Conservation (phyloP, 2,113 vertebrate species). For the Labeo catla region DNA sequence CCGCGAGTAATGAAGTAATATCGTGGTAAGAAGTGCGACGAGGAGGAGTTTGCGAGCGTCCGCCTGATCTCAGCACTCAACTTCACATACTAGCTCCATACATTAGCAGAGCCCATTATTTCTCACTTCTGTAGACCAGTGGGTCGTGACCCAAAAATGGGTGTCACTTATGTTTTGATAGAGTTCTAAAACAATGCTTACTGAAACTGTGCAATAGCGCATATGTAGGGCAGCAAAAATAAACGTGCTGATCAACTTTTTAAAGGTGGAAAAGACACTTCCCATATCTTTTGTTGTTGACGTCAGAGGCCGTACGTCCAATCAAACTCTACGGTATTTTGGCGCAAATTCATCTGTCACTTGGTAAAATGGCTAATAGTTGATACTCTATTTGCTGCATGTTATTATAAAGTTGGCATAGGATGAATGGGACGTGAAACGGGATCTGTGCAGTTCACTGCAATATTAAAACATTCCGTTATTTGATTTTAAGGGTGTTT, state of each 20-base stretch:
- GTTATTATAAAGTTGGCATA: not conserved
- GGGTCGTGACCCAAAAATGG: not conserved
- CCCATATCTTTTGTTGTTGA: slow-evolving; percentile 28
- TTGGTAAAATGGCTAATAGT: not conserved
- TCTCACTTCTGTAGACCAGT: not conserved
- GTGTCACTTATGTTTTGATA: not conserved
- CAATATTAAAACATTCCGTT: not conserved
- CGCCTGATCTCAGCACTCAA: slow-evolving; percentile 29
- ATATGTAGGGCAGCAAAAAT: not conserved
- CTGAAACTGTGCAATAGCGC: not conserved
- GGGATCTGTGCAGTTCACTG: not conserved
- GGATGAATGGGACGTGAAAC: not conserved
- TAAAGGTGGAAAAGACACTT: slow-evolving; percentile 3
- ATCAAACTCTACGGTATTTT: slow-evolving; percentile 28
- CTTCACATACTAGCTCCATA: not conserved
- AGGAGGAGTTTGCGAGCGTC: slow-evolving; percentile 37
- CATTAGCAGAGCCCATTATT: not conserved
- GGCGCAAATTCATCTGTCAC: slow-evolving; percentile 29
- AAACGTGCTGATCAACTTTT: not conserved
- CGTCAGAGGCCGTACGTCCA: slow-evolving; percentile 4
- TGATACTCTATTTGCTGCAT: not conserved
- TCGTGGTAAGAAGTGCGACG: slow-evolving; percentile 8
- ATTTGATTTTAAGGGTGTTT: not conserved
- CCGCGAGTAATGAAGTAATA: slow-evolving; percentile 24
- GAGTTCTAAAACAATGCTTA: too few species aligned